Evolutionary conservation across 2,113 vertebrate species (phyloP), one percentile per base, ranked within the genome.

Genomic region (Cephalopholis sonnerati): DNA sequence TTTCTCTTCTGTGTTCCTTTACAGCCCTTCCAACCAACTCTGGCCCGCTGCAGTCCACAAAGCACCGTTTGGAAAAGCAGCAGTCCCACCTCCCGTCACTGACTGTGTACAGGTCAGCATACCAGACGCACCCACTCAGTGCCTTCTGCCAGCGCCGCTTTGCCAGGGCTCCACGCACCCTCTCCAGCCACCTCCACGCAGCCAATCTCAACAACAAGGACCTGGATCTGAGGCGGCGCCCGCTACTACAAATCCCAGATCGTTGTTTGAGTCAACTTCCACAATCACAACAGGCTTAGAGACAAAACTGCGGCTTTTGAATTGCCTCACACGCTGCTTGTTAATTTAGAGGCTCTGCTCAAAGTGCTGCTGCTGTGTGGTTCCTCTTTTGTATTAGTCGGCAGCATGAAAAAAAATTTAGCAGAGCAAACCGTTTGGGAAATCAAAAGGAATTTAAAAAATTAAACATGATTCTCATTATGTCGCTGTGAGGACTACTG

Each of bases 1-100:
- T 62, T 79, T 67, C 57, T 77, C 41, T 81, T 46, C 39, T 86
- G 32, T 58, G 59, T 63, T 85, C 46, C 48, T 85, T 82, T 62
- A 57, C 92, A 96, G 96, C 82, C 25, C 94, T 96, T 75, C 95
- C 95, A 18, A 97, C 94, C 27, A 95, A 95, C 86, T 95, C 94
- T 0, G 96, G 96, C n/a, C 92, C 92, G 3, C 83, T 66, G 0
- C 75, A 93, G 81, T 85, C 78, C 17, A 88, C 94, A 90, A 87
- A 75, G 72, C 90, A 82, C 58, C 57, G 81, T 71, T 48, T 90
- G 92, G 91, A 88, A 16, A 70, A 0, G 0, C 79, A 22, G 54
- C 85, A 51, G 68, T 58, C 68, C 36, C 75, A 41, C 68, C 77
- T 83, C 13, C 86, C 85, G 7, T 76, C 73, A 7, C 20, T 87